phyloP scores from a whole-genome alignment of 2,888 invertebrate species.

The Drosophila gaucha region DNA sequence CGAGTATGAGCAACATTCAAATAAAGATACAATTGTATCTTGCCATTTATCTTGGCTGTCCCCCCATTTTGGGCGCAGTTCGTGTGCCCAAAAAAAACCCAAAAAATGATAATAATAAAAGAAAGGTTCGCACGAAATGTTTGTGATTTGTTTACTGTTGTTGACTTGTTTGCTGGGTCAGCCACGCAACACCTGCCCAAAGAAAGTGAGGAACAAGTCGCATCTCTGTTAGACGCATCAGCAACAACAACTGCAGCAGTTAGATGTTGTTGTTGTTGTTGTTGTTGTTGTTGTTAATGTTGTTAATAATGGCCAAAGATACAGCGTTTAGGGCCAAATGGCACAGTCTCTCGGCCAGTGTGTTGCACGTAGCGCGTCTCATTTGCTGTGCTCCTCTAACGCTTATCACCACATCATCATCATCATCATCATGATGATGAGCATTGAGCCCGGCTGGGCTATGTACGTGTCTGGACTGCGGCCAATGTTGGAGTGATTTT shows the following conservation, averaged over 20 bases:
- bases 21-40: slow-evolving; percentile 74
- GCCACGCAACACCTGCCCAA: slow-evolving; percentile 39
- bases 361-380: slow-evolving; percentile 37
- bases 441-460: not conserved
- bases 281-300: slow-evolving; percentile 1
- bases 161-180: slow-evolving; percentile 43
- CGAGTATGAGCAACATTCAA: slow-evolving; percentile 43
- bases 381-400: slow-evolving; percentile 36
- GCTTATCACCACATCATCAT: slow-evolving; percentile 44
- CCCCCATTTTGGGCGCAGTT: slow-evolving; percentile 41
- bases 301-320: slow-evolving; percentile 27
- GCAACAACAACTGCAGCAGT: slow-evolving; percentile 1
- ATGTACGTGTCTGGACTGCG: slow-evolving; percentile 69
- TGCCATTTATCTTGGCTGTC: slow-evolving; percentile 57
- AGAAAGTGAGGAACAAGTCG: slow-evolving; percentile 48
- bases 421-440: too few species aligned
- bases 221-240: slow-evolving; percentile 32
- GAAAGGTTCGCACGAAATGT: slow-evolving; percentile 54
- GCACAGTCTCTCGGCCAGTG: slow-evolving; percentile 22
- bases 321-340: slow-evolving; percentile 70
- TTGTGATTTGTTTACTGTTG: slow-evolving; percentile 47
- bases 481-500: slow-evolving; percentile 32
- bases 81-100: slow-evolving; percentile 13
- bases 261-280: not conserved
- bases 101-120: slow-evolving; percentile 8